A percentile compares a stretch with the other conserved stretches of the same genome.
Conservation (phyloP, 2,797 vertebrate genomes). For the Neosalanx taihuensis region DNA sequence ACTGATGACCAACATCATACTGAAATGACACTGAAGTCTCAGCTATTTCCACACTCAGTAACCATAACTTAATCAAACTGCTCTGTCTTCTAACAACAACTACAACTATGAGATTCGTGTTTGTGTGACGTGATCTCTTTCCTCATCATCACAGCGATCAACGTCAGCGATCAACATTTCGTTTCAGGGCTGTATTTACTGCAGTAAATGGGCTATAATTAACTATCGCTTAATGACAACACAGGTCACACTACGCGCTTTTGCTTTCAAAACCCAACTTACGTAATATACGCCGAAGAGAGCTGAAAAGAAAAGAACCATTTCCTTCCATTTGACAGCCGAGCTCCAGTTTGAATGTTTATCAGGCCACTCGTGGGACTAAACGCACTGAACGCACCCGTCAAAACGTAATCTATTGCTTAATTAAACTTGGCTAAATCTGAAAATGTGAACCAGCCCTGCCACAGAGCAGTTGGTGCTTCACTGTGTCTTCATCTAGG, state of each 20-base stretch:
- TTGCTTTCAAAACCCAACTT: background rate
- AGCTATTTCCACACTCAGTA: too few relatives aligned
- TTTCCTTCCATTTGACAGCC: slow-evolving; percentile 79
- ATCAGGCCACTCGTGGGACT: slow-evolving; percentile 83
- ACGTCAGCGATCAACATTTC: background rate
- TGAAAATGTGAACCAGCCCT: slow-evolving; percentile 82
- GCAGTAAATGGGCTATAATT: background rate
- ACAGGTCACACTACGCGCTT: background rate
- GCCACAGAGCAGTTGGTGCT: slow-evolving; percentile 78
- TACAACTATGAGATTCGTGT: too few relatives aligned
- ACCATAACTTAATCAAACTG: too few relatives aligned
- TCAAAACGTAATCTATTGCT: slow-evolving; percentile 90
- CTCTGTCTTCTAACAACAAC: too few relatives aligned
- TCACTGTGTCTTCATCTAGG: slow-evolving; percentile 68
- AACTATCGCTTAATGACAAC: background rate
- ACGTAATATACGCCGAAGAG: slow-evolving; percentile 4
- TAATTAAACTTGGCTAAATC: slow-evolving; percentile 89
- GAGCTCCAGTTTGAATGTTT: slow-evolving; percentile 84
- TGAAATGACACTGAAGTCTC: too few relatives aligned
- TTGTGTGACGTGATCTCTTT: too few relatives aligned
- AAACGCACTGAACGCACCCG: slow-evolving; percentile 81
- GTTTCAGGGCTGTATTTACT: background rate
- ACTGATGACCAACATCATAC: too few relatives aligned
- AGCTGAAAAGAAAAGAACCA: slow-evolving; percentile 42
- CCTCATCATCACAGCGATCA: background rate